Conservation (phyloP, 2,888 invertebrate species). For the Argyresthia goedartella region DNA sequence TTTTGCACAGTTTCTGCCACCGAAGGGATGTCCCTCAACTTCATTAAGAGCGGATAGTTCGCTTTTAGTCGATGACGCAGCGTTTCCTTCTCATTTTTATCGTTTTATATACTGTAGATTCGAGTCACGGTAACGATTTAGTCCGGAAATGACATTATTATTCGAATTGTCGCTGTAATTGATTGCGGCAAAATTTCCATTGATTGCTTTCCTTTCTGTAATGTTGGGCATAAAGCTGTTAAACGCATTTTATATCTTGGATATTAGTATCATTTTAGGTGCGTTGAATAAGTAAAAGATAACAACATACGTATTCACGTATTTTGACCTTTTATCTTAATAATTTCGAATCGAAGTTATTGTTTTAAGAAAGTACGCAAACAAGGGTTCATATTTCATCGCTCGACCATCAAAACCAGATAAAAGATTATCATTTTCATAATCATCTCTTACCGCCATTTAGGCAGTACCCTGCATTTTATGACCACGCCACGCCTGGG, state of each 20-base stretch:
- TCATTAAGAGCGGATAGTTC: neutral
- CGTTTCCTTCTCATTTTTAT: neutral
- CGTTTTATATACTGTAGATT: neutral
- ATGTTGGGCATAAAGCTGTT: too few relatives aligned
- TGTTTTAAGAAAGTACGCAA: too few relatives aligned
- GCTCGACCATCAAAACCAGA: neutral
- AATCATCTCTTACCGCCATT: constrained; percentile 13
- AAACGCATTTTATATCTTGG: too few relatives aligned
- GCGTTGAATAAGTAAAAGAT: too few relatives aligned
- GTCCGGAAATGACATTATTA: neutral
- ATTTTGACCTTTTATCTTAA: too few relatives aligned
- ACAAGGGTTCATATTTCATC: neutral
- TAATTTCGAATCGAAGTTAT: too few relatives aligned
- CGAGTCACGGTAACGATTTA: neutral
- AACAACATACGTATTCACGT: too few relatives aligned
- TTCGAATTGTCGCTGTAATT: too few relatives aligned
- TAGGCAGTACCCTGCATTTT: constrained; percentile 28
- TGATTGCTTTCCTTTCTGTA: too few relatives aligned
- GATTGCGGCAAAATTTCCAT: too few relatives aligned
- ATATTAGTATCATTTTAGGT: too few relatives aligned
- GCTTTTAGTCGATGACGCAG: neutral
- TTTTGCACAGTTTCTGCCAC: neutral
- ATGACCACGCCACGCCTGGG: constrained; percentile 21
- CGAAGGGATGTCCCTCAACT: neutral
- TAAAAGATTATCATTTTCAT: constrained; percentile 3